Conservation (phyloP, 2,888 invertebrate genomes). For the Sphaerophoria rueppellii region DNA sequence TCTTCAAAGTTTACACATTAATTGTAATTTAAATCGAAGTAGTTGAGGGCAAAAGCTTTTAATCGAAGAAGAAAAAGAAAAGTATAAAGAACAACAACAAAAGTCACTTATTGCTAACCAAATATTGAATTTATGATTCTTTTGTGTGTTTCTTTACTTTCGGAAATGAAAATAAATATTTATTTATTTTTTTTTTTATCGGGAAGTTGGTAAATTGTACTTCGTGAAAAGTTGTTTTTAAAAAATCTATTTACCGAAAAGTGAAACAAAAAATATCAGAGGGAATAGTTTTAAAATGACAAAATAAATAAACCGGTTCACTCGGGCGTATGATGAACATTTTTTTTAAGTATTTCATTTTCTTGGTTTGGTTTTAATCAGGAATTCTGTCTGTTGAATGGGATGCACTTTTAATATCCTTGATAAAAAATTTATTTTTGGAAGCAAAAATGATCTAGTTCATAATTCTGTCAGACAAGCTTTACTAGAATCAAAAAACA, state of each 20-base stretch:
- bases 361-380: background rate
- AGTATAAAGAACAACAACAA: background rate
- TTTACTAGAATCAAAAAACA: too few relatives aligned
- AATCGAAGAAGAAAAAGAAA: background rate
- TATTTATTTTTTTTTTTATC: constrained; percentile 3
- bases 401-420: too few relatives aligned
- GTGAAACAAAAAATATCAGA: background rate
- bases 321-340: constrained; percentile 20
- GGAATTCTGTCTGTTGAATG: background rate
- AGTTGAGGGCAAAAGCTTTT: constrained; percentile 6
- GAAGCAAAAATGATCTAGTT: too few relatives aligned
- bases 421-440: too few relatives aligned
- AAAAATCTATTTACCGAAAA: background rate
- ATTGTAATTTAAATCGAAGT: background rate
- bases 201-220: background rate
- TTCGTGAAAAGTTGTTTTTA: background rate
- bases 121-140: constrained; percentile 10
- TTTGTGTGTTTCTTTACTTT: background rate
- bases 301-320: background rate
- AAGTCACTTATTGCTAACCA: background rate
- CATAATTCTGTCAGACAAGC: too few relatives aligned
- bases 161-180: background rate
- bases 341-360: background rate
- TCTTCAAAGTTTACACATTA: too few relatives aligned
- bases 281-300: background rate